Conservation (phyloP, 2,797 vertebrate genomes). For the Euthynnus affinis region DNA sequence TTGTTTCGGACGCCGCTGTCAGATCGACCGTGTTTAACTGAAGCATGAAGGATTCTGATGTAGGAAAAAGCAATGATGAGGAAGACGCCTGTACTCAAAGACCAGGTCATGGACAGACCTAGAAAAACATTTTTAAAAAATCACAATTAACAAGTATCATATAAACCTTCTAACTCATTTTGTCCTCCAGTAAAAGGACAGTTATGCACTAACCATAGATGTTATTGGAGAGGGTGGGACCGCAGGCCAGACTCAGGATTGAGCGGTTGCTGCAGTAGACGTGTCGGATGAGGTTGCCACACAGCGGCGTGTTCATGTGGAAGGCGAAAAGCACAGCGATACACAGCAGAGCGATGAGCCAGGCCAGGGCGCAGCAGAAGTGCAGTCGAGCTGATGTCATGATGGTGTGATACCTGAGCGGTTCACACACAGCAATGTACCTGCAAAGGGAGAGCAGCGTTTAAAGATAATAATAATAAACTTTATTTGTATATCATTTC, state of each 20-base stretch:
- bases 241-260: constrained; percentile 68
- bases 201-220: constrained; percentile 64
- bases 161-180: not conserved
- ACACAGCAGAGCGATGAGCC: constrained; percentile 49
- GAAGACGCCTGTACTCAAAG: constrained; percentile 59
- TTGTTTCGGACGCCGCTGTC: constrained; percentile 44
- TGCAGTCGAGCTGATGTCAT: constrained; percentile 67
- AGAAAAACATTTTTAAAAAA: not conserved
- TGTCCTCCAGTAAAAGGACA: not conserved
- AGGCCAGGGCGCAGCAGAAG: constrained; percentile 61
- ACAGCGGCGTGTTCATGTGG: constrained; percentile 60
- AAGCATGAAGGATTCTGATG: constrained; percentile 60
- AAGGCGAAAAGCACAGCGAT: constrained; percentile 64
- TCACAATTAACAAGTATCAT: no score
- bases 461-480: not conserved
- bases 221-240: constrained; percentile 50
- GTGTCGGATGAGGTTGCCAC: constrained; percentile 59
- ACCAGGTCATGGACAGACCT: constrained; percentile 68
- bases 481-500: no score
- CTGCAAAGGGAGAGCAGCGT: constrained; percentile 43
- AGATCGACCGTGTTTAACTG: constrained; percentile 24
- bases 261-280: constrained; percentile 73
- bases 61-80: constrained; percentile 74
- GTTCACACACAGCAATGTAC: constrained; percentile 74
- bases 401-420: constrained; percentile 71